Evolutionary conservation across 2,888 invertebrate species (phyloP).

Genomic region (Tiliacea citrago): DNA sequence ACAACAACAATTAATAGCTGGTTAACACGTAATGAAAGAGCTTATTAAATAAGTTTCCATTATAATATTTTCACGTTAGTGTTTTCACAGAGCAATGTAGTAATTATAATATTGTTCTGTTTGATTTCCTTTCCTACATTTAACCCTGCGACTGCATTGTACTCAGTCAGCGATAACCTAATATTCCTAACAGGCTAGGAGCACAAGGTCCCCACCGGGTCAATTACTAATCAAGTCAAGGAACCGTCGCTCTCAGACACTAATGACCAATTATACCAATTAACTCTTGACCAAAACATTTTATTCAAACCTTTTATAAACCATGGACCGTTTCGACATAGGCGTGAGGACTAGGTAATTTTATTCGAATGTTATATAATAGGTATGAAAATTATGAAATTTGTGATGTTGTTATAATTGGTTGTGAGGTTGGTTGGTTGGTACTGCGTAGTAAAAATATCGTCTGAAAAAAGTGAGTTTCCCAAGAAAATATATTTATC

Average conservation of each 20-base stretch:
- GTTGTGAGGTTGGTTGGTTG: background rate
- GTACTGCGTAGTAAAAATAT: background rate
- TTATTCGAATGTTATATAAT: no score
- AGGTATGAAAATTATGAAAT: background rate
- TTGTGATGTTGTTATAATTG: background rate
- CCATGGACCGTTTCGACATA: constrained; percentile 19
- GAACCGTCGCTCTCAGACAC: constrained; percentile 77
- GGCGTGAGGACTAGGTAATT: no score
- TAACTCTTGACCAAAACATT: constrained; percentile 85
- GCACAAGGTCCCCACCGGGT: constrained; percentile 81
- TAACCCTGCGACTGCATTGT: constrained; percentile 52
- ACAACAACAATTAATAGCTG: background rate
- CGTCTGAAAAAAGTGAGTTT: background rate
- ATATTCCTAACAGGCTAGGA: constrained; percentile 65
- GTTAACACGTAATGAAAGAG: background rate
- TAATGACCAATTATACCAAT: constrained; percentile 87
- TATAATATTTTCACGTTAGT: background rate
- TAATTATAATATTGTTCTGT: constrained; percentile 9
- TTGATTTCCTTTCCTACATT: constrained; percentile 24
- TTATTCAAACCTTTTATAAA: constrained; percentile 73
- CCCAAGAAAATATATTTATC: background rate
- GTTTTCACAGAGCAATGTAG: constrained; percentile 5
- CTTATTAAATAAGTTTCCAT: background rate
- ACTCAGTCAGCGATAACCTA: constrained; percentile 64
- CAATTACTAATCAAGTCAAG: constrained; percentile 88